Conservation (phyloP, 2,113 vertebrate genomes). For the Machaerirhynchus nigripectus region DNA sequence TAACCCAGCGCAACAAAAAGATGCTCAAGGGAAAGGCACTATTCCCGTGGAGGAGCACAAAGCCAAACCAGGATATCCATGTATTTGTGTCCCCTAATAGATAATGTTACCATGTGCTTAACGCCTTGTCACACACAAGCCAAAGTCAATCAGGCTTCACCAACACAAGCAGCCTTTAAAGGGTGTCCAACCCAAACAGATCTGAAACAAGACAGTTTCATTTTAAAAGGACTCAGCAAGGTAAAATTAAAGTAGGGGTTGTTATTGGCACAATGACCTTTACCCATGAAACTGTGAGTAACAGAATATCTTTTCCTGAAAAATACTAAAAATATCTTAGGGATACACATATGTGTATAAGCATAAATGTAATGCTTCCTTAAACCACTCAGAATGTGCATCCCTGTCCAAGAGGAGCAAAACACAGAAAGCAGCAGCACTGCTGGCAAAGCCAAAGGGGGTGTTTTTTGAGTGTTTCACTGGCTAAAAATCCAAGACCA, state of each 20-base stretch:
- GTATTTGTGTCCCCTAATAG: background rate
- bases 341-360: background rate
- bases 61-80: background rate
- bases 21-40: background rate
- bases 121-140: background rate
- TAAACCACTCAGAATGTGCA: background rate
- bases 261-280: background rate
- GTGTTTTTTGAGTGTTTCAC: background rate
- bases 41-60: background rate
- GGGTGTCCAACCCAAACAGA: background rate
- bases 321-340: background rate
- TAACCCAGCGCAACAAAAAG: background rate
- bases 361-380: background rate
- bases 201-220: background rate
- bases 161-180: background rate
- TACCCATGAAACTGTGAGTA: background rate
- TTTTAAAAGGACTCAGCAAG: background rate
- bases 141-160: conserved; percentile 3
- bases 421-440: background rate
- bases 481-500: background rate
- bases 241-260: background rate
- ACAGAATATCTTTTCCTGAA: background rate
- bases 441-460: background rate
- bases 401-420: background rate
- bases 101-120: background rate